Percentiles rank a stretch among this genome's conserved stretches.
phyloP scores from a whole-genome alignment of 2,797 vertebrate genomes.

The Knipowitschia caucasica region DNA sequence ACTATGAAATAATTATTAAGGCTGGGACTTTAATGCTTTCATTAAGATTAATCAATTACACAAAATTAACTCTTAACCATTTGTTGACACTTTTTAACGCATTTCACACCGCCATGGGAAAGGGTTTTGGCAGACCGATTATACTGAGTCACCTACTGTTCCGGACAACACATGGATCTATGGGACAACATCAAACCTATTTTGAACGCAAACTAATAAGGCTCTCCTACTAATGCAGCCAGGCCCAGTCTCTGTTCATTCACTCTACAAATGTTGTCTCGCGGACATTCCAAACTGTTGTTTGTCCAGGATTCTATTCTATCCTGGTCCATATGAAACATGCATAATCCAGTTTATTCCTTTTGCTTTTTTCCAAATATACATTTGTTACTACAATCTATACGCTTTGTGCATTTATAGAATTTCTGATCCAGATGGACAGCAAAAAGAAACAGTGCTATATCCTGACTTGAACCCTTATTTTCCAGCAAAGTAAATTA shows the following conservation, averaged over 20 bases:
- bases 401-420: slow-evolving; percentile 25
- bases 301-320: slow-evolving; percentile 42
- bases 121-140: no score
- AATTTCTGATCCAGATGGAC: slow-evolving; percentile 55
- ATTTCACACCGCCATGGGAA: no score
- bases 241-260: slow-evolving; percentile 47
- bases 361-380: slow-evolving; percentile 11
- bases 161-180: no score
- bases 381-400: slow-evolving; percentile 32
- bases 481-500: slow-evolving; percentile 36
- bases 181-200: no score
- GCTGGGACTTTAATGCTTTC: no score
- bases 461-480: slow-evolving; percentile 11
- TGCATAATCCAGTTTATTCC: slow-evolving; percentile 32
- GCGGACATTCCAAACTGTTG: slow-evolving; percentile 25
- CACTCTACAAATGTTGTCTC: no score
- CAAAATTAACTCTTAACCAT: no score
- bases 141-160: no score
- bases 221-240: slow-evolving; percentile 51
- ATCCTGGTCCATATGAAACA: slow-evolving; percentile 29
- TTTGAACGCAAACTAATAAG: no score
- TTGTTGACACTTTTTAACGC: no score
- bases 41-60: no score
- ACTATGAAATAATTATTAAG: no score
- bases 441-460: slow-evolving; percentile 34